Evolutionary conservation across 2,888 invertebrate species (phyloP).

Genomic region (Arge pagana): DNA sequence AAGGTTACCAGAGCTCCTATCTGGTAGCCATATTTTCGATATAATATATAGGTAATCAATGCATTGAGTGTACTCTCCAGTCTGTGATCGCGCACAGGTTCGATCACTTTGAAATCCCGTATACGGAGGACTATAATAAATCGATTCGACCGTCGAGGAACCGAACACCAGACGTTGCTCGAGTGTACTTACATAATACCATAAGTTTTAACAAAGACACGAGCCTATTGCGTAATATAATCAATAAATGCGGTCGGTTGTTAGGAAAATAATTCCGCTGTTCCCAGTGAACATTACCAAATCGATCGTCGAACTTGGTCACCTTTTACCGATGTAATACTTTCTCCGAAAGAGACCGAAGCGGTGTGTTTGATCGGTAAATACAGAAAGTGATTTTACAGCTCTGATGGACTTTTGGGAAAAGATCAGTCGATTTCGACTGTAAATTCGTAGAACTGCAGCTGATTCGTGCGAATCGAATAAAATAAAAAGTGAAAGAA

Average conservation of each 20-base stretch:
- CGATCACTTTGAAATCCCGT: slow-evolving; percentile 6
- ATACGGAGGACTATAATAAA: no score
- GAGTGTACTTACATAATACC: no score
- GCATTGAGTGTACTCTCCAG: slow-evolving; percentile 34
- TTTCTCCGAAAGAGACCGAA: not conserved
- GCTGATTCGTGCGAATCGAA: not conserved
- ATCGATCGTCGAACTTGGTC: no score
- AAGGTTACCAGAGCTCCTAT: slow-evolving; percentile 55
- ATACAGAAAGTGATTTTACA: slow-evolving; percentile 1
- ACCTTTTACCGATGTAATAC: no score
- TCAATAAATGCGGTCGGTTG: no score
- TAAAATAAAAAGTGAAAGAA: not conserved
- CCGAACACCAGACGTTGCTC: no score
- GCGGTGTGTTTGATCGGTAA: not conserved
- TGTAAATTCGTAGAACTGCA: slow-evolving; percentile 16
- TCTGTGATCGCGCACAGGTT: slow-evolving; percentile 16
- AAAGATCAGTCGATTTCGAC: slow-evolving; percentile 36
- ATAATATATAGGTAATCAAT: slow-evolving; percentile 57
- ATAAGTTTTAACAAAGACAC: no score
- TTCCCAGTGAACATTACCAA: no score
- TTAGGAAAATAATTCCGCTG: no score
- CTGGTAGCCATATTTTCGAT: slow-evolving; percentile 56
- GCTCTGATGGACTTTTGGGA: slow-evolving; percentile 34
- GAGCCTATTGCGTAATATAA: no score
- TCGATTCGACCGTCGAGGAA: no score